These are phyloP conservation scores for Aradophagus sp. DNA, from an alignment of 1,140 invertebrate species.

Conservation along the genomic window DNA sequence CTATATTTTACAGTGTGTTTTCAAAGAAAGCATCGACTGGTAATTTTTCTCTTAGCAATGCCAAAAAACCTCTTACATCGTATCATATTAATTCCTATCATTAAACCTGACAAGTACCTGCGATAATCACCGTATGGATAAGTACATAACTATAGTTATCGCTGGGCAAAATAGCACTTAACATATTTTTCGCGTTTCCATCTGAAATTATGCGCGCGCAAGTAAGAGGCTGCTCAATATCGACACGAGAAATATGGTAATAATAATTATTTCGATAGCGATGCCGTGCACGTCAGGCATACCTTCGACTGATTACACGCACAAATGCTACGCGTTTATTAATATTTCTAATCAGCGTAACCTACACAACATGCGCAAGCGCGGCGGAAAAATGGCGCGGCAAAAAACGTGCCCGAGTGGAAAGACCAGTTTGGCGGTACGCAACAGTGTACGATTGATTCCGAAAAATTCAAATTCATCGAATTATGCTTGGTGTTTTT, in stretches of 20 bases:
- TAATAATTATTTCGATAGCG: slow-evolving; percentile 41
- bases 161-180: slow-evolving; percentile 16
- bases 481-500: too few species aligned
- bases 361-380: slow-evolving; percentile 7
- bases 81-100: slow-evolving; percentile 9
- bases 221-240: too few species aligned
- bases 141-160: slow-evolving; percentile 32
- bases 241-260: slow-evolving; percentile 41
- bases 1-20: too few species aligned
- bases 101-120: slow-evolving; percentile 18
- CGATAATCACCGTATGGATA: slow-evolving; percentile 13
- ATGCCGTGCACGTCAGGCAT: slow-evolving; percentile 25
- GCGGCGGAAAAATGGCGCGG: slow-evolving; percentile 19
- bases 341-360: slow-evolving; percentile 45
- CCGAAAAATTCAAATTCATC: background rate
- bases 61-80: too few species aligned
- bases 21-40: too few species aligned
- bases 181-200: slow-evolving; percentile 35
- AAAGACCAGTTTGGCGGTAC: slow-evolving; percentile 28
- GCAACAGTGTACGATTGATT: slow-evolving; percentile 31
- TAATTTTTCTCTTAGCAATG: too few species aligned
- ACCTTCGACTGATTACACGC: slow-evolving; percentile 30
- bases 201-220: slow-evolving; percentile 31
- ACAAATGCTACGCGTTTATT: slow-evolving; percentile 12
- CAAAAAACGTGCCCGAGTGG: slow-evolving; percentile 27